Evolutionary conservation across 2,113 vertebrate species (phyloP).

Genomic region (Pholis gunnellus): DNA sequence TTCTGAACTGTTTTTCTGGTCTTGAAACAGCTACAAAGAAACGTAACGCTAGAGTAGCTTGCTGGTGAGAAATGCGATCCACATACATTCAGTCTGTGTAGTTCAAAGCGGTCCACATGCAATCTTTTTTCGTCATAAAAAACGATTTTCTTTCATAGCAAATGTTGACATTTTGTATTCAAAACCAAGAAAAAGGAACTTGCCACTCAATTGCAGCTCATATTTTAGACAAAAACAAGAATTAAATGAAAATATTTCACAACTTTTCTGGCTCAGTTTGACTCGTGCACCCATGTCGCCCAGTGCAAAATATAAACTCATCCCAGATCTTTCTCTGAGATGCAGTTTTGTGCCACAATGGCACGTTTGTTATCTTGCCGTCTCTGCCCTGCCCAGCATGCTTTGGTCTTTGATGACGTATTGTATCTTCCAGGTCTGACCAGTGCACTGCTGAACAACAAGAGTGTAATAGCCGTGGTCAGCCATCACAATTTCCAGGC

Average conservation of each 20-base stretch:
- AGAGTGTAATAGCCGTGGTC: constrained; percentile 40
- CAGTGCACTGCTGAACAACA: constrained; percentile 72
- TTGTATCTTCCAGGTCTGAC: constrained; percentile 81
- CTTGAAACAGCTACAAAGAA: neutral
- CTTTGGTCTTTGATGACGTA: constrained; percentile 52
- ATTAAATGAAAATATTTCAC: neutral
- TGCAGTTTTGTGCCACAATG: neutral
- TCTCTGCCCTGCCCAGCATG: neutral
- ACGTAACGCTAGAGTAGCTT: too few species aligned
- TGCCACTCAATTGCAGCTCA: neutral
- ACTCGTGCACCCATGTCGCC: neutral
- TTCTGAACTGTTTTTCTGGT: neutral
- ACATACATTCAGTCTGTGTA: neutral
- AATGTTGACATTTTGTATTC: neutral
- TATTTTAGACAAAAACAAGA: neutral
- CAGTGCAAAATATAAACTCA: neutral
- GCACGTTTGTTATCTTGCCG: neutral
- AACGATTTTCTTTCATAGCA: neutral
- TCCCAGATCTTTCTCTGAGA: neutral
- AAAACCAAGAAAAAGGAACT: neutral
- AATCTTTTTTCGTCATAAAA: neutral
- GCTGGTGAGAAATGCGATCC: neutral
- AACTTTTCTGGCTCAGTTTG: neutral
- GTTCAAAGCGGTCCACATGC: neutral
- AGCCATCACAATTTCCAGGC: constrained; percentile 70